Evolutionary conservation across 2,888 invertebrate genomes (phyloP).

Genomic region (Himalopsyche tibetana): DNA sequence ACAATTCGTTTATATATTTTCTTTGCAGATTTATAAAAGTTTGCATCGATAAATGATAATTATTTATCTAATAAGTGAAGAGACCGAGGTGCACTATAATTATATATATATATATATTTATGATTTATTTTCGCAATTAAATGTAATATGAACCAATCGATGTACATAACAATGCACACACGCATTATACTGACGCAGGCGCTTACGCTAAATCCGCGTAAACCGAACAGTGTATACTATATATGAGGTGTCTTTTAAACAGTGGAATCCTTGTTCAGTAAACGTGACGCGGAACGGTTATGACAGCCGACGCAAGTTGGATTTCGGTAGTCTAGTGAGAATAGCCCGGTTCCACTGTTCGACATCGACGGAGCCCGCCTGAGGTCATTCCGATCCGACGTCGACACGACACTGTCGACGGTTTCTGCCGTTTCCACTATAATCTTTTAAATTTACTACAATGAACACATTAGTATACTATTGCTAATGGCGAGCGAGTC

Average conservation of each 20-base stretch:
- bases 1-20: not conserved
- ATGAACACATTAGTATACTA: constrained; percentile 66
- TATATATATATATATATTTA: constrained; percentile 50
- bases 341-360: constrained; percentile 5
- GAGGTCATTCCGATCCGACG: not conserved
- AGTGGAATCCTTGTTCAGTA: constrained; percentile 47
- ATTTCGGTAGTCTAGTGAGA: constrained; percentile 48
- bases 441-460: constrained; percentile 63
- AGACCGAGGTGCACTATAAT: constrained; percentile 53
- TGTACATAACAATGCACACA: constrained; percentile 9
- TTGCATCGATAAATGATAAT: not conserved
- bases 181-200: not conserved
- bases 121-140: constrained; percentile 33
- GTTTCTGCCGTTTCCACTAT: constrained; percentile 55
- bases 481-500: constrained; percentile 64
- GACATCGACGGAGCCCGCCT: constrained; percentile 9
- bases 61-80: constrained; percentile 36
- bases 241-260: constrained; percentile 53
- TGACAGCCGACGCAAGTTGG: constrained; percentile 31
- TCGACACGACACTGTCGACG: constrained; percentile 52
- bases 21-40: not conserved
- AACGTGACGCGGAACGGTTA: constrained; percentile 19
- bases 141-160: constrained; percentile 33
- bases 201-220: not conserved
- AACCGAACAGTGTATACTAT: not conserved